These are phyloP conservation scores for Thunnus maccoyii DNA, from an alignment of 2,113 vertebrate species.

Conservation along the genomic window DNA sequence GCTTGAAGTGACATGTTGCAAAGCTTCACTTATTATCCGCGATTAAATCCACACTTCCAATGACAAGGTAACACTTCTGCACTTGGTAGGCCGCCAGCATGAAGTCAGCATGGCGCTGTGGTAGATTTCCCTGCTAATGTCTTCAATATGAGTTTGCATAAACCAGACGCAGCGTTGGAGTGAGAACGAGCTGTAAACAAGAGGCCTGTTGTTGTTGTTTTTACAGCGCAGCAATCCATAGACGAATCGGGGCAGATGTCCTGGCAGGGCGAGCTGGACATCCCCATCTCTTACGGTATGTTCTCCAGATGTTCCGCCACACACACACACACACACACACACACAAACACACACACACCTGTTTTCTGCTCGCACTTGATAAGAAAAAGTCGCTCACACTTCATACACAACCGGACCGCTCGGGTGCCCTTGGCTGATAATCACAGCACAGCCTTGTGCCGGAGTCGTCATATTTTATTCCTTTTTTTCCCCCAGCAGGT, in stretches of 20 bases:
- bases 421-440: conserved; percentile 35
- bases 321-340: conserved; percentile 1
- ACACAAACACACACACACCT: not conserved
- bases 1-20: conserved; percentile 68
- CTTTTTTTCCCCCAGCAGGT: not conserved
- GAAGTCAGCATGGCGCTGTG: conserved; percentile 26
- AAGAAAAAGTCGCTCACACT: conserved; percentile 44
- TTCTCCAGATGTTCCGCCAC: conserved; percentile 30
- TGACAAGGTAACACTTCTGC: conserved; percentile 52
- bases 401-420: conserved; percentile 1
- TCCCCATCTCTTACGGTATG: conserved; percentile 85
- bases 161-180: conserved; percentile 17
- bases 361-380: conserved; percentile 57
- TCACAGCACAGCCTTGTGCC: conserved; percentile 12
- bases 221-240: conserved; percentile 85
- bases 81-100: conserved; percentile 47
- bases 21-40: conserved; percentile 39
- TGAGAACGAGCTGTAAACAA: conserved; percentile 46
- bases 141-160: conserved; percentile 22
- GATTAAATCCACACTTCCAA: conserved; percentile 60
- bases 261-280: conserved; percentile 84
- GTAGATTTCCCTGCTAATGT: conserved; percentile 39
- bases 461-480: conserved; percentile 20
- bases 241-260: conserved; percentile 82
- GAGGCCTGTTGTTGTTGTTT: conserved; percentile 58